Evolutionary conservation across 2,888 invertebrate species (phyloP).

Genomic region (Branchellion lobata): DNA sequence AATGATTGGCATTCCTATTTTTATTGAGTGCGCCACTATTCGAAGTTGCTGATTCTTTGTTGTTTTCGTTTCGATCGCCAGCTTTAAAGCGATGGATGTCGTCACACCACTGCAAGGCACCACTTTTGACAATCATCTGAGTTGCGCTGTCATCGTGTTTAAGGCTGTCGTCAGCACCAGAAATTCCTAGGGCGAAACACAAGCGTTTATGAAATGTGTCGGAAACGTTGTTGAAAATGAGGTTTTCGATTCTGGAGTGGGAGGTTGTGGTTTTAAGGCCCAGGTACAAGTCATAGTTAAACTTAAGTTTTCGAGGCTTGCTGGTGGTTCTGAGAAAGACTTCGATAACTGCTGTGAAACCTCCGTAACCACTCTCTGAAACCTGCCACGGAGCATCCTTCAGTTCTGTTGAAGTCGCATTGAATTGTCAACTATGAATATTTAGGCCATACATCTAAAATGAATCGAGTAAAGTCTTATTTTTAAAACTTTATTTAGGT

Average conservation of each 20-base stretch:
- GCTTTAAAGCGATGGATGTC: too few species aligned
- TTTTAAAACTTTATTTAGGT: too few species aligned
- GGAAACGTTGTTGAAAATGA: not conserved
- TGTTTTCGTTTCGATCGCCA: too few species aligned
- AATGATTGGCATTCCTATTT: too few species aligned
- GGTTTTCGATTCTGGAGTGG: constrained; percentile 10
- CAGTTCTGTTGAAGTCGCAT: not conserved
- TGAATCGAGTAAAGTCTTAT: too few species aligned
- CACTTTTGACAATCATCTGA: not conserved
- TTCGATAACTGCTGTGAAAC: constrained; percentile 10
- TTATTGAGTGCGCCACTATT: too few species aligned
- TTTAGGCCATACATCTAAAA: too few species aligned
- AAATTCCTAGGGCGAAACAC: not conserved
- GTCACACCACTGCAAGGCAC: not conserved
- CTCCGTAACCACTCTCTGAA: not conserved
- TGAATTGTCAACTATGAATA: too few species aligned
- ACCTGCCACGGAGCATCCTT: not conserved
- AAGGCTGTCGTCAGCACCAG: too few species aligned
- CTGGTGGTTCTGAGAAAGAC: constrained; percentile 18
- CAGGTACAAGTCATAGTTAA: constrained; percentile 2
- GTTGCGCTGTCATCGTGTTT: not conserved
- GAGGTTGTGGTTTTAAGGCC: not conserved
- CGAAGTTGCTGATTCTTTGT: too few species aligned
- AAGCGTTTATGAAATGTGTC: not conserved
- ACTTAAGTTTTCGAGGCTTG: not conserved